Base-by-base conservation (phyloP, 2,888 invertebrate genomes). In the Vandiemenella viatica region DNA sequence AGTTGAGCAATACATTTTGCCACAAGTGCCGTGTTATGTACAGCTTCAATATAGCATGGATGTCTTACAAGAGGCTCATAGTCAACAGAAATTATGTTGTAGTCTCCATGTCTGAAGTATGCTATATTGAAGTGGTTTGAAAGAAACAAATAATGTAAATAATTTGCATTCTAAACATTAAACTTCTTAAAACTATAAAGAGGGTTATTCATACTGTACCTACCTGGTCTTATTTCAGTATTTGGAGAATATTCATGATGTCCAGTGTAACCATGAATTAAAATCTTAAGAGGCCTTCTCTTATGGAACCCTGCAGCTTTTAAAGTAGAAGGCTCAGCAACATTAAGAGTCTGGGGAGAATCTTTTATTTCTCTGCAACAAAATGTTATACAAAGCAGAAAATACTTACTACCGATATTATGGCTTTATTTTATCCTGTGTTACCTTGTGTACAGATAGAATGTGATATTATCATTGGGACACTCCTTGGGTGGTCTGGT, bases 241-340 rank as follows among this genome's bases (percentile, higher is more conserved):
- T 74, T 80, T 0, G 79, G 79, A 0, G 76, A 67, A 56, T 65
- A 77, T 57, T 79, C 69, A 48, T 64, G 73, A 57, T 73, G 50
- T 0, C 79, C 79, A 0, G 78, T 77, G 55, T 77, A 80, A 0
- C 80, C 80, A 53, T 80, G 80, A 41, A 79, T 69, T 1, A 79
- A 56, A 13, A 80, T 66, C 55, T 76, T 75, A 1, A 78, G 59
- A 0, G 74, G 72, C 1, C 67, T 69, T 16, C 65, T 60, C 15
- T 56, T 49, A 0, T 70, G 65, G 65, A 74, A 73, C 0, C 69
- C 70, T 0, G 72, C 73, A 3, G 61, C 56, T 8, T 56, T 56
- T 16, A 75, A 63, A 0, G 69, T 64, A 1, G 63, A 53, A 0
- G 59, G 46, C 37, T 72, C 61, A 38, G 57, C 56, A 0, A 67